Percentiles rank a stretch among this genome's conserved stretches.
These are phyloP conservation scores for Galeruca laticollis DNA, from an alignment of 2,888 invertebrate genomes.

Conservation along the genomic window DNA sequence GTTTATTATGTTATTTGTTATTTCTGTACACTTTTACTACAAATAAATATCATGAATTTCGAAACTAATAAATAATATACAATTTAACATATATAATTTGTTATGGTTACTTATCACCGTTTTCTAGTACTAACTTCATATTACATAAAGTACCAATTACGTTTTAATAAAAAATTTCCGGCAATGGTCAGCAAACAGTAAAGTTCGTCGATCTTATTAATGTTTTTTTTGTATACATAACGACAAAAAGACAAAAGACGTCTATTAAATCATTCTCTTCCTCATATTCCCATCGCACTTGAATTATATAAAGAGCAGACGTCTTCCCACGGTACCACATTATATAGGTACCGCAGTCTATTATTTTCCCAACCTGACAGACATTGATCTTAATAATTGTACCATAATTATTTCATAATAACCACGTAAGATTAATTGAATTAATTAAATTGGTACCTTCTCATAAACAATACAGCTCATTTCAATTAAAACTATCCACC, in stretches of 20 bases:
- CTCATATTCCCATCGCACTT: not conserved
- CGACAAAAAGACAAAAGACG: not conserved
- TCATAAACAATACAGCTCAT: not conserved
- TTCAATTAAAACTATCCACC: too few species aligned
- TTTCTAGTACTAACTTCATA: too few species aligned
- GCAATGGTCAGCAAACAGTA: not conserved
- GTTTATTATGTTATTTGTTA: too few species aligned
- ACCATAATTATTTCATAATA: constrained; percentile 5
- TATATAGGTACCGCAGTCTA: not conserved
- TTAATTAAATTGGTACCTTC: not conserved
- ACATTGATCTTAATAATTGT: constrained; percentile 4
- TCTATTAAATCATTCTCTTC: not conserved
- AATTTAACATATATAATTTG: too few species aligned
- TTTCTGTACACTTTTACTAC: too few species aligned
- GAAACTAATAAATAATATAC: too few species aligned
- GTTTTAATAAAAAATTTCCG: too few species aligned
- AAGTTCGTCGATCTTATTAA: not conserved
- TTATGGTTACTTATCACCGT: too few species aligned
- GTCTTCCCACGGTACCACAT: constrained; percentile 4
- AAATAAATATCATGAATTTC: too few species aligned
- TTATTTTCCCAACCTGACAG: not conserved
- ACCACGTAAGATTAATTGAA: not conserved
- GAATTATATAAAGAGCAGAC: not conserved
- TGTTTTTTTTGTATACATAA: not conserved
- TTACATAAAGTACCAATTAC: too few species aligned